Evolutionary conservation across 2,888 invertebrate genomes (phyloP).

Genomic region (Synanthedon andrenaeformis): DNA sequence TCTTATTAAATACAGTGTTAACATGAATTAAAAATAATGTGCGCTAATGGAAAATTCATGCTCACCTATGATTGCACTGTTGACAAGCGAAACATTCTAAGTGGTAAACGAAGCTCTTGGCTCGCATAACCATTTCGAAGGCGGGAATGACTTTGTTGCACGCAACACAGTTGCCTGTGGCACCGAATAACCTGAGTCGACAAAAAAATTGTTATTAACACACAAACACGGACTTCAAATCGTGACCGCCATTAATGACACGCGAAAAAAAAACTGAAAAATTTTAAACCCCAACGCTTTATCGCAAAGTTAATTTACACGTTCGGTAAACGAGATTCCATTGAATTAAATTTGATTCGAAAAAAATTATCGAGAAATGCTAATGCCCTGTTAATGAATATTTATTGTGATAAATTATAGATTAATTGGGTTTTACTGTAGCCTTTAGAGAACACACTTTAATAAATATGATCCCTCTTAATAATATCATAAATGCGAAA

Average conservation of each 20-base stretch:
- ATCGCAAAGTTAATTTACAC: too few relatives aligned
- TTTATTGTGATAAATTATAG: too few relatives aligned
- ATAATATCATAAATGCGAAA: too few relatives aligned
- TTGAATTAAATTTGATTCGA: not conserved
- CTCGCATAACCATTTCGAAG: constrained; percentile 96
- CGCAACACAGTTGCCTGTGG: constrained; percentile 90
- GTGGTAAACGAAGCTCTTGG: constrained; percentile 92
- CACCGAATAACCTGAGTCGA: constrained; percentile 82
- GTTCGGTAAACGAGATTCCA: too few relatives aligned
- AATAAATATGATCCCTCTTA: too few relatives aligned
- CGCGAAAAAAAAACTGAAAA: not conserved
- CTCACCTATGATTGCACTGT: constrained; percentile 92
- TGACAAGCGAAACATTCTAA: constrained; percentile 95
- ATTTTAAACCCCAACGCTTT: not conserved
- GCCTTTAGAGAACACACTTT: too few relatives aligned
- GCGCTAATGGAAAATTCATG: not conserved
- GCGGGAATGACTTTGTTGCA: constrained; percentile 94
- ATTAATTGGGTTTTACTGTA: too few relatives aligned
- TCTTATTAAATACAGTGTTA: too few relatives aligned
- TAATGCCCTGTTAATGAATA: too few relatives aligned
- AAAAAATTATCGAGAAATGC: not conserved
- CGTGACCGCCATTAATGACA: not conserved
- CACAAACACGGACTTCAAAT: not conserved
- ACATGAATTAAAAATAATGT: too few relatives aligned
- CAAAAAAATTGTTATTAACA: constrained; percentile 7